Conservation (phyloP, 2,797 vertebrate genomes). For the Eospalax fontanierii region DNA sequence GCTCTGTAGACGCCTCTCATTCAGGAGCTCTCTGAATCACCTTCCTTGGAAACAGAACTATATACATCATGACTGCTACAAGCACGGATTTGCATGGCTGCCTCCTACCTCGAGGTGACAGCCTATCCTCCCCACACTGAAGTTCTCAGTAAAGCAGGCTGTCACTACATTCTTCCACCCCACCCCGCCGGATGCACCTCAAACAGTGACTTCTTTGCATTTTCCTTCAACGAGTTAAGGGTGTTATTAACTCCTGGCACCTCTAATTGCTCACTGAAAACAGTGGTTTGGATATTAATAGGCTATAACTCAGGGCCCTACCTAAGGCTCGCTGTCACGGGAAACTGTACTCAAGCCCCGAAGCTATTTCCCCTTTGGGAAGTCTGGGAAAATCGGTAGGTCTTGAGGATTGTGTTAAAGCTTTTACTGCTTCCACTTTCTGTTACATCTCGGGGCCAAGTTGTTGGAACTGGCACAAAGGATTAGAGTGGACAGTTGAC, state of each 20-base stretch:
- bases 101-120: conserved; percentile 56
- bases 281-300: conserved; percentile 81
- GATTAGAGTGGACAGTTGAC: neutral
- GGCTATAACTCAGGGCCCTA: conserved; percentile 78
- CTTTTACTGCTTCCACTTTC: conserved; percentile 63
- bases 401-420: conserved; percentile 63
- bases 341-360: conserved; percentile 73
- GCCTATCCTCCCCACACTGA: conserved; percentile 28
- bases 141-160: conserved; percentile 45
- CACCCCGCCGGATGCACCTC: conserved; percentile 31
- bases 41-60: conserved; percentile 56
- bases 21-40: conserved; percentile 26
- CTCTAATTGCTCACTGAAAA: conserved; percentile 78
- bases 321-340: conserved; percentile 79
- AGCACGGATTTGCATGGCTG: neutral
- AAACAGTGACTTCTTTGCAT: conserved; percentile 64
- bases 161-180: neutral
- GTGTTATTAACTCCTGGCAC: conserved; percentile 72
- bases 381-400: conserved; percentile 69
- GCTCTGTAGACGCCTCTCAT: conserved; percentile 17
- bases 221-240: conserved; percentile 64
- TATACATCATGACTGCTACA: neutral
- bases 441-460: conserved; percentile 67
- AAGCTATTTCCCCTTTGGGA: conserved; percentile 45
- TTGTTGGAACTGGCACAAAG: neutral